phyloP scores from a whole-genome alignment of 2,113 vertebrate species.

The Plecturocebus donacophilus region DNA sequence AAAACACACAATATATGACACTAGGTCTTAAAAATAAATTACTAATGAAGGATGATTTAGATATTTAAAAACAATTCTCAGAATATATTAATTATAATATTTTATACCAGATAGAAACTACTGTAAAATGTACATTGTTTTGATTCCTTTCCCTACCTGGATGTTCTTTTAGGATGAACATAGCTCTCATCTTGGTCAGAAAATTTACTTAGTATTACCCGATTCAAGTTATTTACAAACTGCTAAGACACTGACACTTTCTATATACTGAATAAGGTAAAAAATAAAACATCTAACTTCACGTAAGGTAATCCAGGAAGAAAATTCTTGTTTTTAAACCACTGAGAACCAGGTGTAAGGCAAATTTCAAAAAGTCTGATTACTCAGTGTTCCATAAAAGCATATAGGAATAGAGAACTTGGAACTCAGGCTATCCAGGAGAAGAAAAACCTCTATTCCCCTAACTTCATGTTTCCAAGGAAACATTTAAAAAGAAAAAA shows the following conservation, averaged over 20 bases:
- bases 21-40: neutral
- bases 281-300: slow-evolving; percentile 26
- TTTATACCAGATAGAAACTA: neutral
- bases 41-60: neutral
- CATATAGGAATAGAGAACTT: neutral
- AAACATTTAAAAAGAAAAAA: neutral
- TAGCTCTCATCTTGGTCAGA: neutral
- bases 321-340: slow-evolving; percentile 36
- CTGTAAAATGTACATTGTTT: slow-evolving; percentile 4
- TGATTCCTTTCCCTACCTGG: neutral
- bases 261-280: neutral
- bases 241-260: neutral
- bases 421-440: neutral
- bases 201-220: neutral
- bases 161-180: slow-evolving; percentile 33
- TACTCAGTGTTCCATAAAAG: neutral
- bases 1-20: neutral
- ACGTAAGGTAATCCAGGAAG: neutral
- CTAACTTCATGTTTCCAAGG: slow-evolving; percentile 16
- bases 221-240: slow-evolving; percentile 18
- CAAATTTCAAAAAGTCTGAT: neutral
- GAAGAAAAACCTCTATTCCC: neutral
- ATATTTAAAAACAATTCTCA: neutral
- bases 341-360: neutral
- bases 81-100: neutral